Percentiles rank a stretch among this genome's conserved stretches.
These are phyloP conservation scores for Corynorhinus townsendii DNA, from an alignment of 2,113 vertebrate species.

Conservation along the genomic window DNA sequence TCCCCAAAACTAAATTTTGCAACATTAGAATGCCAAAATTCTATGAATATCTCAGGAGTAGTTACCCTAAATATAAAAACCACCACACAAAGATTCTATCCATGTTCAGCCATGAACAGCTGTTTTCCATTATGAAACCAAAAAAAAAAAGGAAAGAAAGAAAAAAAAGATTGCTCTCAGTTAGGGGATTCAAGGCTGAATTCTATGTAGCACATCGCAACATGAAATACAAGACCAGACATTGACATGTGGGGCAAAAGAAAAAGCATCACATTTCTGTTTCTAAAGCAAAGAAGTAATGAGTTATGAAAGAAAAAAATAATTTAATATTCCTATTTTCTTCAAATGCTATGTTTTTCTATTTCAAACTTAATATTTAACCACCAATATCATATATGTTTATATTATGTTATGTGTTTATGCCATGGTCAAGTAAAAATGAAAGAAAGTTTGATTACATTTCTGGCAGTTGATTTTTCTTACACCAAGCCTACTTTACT, in stretches of 20 bases:
- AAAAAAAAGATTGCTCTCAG: slow-evolving; percentile 60
- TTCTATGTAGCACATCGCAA: slow-evolving; percentile 60
- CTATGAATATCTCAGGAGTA: slow-evolving; percentile 53
- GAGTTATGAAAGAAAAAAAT: slow-evolving; percentile 60
- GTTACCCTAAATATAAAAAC: slow-evolving; percentile 60
- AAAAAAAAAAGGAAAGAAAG: slow-evolving; percentile 60
- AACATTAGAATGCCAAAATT: slow-evolving; percentile 51
- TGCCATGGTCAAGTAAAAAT: slow-evolving; percentile 27
- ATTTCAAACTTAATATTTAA: slow-evolving; percentile 32
- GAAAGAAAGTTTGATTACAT: slow-evolving; percentile 50
- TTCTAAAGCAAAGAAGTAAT: slow-evolving; percentile 60
- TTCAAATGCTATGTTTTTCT: slow-evolving; percentile 46
- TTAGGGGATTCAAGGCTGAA: slow-evolving; percentile 73
- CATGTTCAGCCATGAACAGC: slow-evolving; percentile 62
- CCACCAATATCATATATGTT: slow-evolving; percentile 49
- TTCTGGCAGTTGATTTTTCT: slow-evolving; percentile 43
- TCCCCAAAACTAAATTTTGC: slow-evolving; percentile 41
- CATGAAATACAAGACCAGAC: slow-evolving; percentile 68
- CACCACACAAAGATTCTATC: slow-evolving; percentile 66
- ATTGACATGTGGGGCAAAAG: slow-evolving; percentile 52
- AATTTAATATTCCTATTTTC: slow-evolving; percentile 54
- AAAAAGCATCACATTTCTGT: slow-evolving; percentile 65
- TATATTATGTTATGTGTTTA: background rate
- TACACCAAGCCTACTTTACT: background rate
- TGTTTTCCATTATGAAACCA: slow-evolving; percentile 70